phyloP scores from a whole-genome alignment of 1,140 invertebrate species.

The Chironomus tepperi region DNA sequence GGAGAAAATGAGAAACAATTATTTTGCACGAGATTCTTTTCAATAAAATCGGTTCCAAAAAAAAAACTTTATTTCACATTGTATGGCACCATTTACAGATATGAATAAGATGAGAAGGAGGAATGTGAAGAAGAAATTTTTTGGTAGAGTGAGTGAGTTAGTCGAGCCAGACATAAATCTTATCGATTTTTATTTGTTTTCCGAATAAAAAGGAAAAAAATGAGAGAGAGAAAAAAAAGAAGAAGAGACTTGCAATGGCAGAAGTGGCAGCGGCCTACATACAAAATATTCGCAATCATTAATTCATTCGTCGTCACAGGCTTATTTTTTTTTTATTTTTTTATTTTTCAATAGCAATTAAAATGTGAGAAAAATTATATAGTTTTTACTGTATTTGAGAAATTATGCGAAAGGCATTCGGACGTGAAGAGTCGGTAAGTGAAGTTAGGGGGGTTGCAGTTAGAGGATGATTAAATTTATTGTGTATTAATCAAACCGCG shows the following conservation, averaged over 20 bases:
- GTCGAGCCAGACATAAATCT: conserved; percentile 17
- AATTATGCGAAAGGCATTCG: too few relatives aligned
- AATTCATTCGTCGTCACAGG: too few relatives aligned
- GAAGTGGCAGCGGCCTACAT: not conserved
- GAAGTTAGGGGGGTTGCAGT: too few relatives aligned
- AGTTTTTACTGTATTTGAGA: too few relatives aligned
- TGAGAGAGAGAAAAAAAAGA: not conserved
- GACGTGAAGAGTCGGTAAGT: too few relatives aligned
- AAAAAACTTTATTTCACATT: too few relatives aligned
- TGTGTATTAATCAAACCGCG: too few relatives aligned
- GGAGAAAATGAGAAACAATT: not conserved
- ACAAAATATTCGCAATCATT: not conserved
- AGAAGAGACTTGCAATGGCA: not conserved
- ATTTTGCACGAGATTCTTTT: not conserved
- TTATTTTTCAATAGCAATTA: too few relatives aligned
- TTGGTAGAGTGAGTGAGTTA: not conserved
- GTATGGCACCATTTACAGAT: too few relatives aligned
- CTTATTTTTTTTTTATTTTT: too few relatives aligned
- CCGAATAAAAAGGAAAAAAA: not conserved
- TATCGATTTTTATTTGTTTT: conserved; percentile 23
- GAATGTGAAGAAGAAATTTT: not conserved
- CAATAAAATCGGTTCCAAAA: not conserved
- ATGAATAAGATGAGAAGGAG: not conserved
- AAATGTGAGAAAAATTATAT: too few relatives aligned
- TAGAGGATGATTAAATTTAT: too few relatives aligned